These are phyloP conservation scores for Struthio camelus DNA, from an alignment of 2,113 vertebrate species.

Conservation along the genomic window DNA sequence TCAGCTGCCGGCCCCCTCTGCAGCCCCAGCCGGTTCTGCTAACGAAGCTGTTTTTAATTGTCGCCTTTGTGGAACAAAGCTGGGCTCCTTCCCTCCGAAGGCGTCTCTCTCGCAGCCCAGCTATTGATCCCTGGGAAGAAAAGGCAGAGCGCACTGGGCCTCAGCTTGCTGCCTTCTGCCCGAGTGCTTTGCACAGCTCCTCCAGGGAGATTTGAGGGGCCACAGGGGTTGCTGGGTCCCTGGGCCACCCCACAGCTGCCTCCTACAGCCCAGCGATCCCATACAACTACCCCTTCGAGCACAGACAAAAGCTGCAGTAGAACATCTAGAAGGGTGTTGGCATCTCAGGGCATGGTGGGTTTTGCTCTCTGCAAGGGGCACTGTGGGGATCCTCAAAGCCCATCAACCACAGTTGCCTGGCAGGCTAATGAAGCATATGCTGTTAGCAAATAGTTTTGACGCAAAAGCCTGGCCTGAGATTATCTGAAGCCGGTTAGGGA, in stretches of 20 bases:
- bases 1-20: neutral
- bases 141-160: neutral
- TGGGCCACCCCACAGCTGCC: neutral
- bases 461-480: neutral
- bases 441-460: neutral
- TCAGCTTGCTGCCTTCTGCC: neutral
- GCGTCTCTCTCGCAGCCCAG: neutral
- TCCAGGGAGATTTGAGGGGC: neutral
- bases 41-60: slow-evolving; percentile 49
- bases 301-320: neutral
- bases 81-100: slow-evolving; percentile 29
- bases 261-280: neutral
- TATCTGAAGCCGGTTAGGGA: no score
- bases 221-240: fast-evolving
- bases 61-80: slow-evolving; percentile 56
- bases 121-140: slow-evolving; percentile 28
- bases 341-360: fast-evolving
- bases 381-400: neutral
- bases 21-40: neutral
- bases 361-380: neutral
- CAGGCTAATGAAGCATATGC: neutral
- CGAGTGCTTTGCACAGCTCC: neutral
- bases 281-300: no score
- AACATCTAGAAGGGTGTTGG: fast-evolving
- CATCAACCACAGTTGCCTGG: fast-evolving